Base-by-base conservation (phyloP, 2,797 vertebrate genomes). In the Epinephelus malabaricus region DNA sequence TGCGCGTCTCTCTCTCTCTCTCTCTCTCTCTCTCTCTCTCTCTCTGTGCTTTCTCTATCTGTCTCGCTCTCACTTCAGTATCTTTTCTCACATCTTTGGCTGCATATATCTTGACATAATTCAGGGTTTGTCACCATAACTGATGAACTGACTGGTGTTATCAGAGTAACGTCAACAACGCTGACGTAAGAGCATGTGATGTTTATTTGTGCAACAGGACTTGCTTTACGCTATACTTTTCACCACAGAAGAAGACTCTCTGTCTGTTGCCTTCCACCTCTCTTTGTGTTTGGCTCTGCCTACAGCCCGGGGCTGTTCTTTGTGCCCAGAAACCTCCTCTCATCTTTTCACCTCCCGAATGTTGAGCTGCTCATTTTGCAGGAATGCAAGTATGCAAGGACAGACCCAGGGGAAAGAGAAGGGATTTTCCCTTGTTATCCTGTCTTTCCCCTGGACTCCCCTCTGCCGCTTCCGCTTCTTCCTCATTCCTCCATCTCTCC, bases 341-440 rank as follows among this genome's bases (percentile, higher is more conserved):
- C 23, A 70, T 86, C 71, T 82, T 63, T 79, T 90, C 71, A 76
- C 45, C 67, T 79, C 69, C 65, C 77, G 73, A 50, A 77, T 88
- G 82, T 77, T 85, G 72, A 79, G 79, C 89, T 4, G 4, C 75
- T 91, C 84, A 89, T 92, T 88, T 88, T 62, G 50, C 78, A 76
- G 90, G 91, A 94, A 93, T 94, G 91, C 73, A 73, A 84, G 69
- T 82, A 75, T 82, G 75, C 73, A 47, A 86, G 88, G 82, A 89
- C 84, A 86, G 76, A 83, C 81, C 60, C 85, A 89, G 74, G 92
- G 94, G 91, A 94, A 87, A 94, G 86, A 46, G 72, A 79, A 87
- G 95, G 96, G 95, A 87, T 95, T 96, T 96, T 94, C 95, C 95
- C 95, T 93, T 69, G 65, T 84, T 86, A 92, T 95, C 92, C 93